A percentile compares a stretch with the other conserved stretches of the same genome.
These are phyloP conservation scores for Lydus trimaculatus DNA, from an alignment of 2,888 invertebrate species.

Conservation along the genomic window DNA sequence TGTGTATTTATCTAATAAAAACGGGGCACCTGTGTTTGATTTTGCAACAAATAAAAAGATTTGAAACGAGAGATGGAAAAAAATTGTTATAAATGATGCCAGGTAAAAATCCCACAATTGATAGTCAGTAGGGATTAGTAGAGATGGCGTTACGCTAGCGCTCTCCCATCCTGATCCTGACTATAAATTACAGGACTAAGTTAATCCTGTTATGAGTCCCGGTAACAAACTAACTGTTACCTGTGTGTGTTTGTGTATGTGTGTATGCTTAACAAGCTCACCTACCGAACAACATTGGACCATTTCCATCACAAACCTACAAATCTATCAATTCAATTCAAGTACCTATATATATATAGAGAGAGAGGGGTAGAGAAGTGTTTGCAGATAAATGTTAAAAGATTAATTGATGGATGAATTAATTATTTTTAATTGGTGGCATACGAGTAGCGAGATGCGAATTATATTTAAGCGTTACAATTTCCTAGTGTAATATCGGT, in stretches of 20 bases:
- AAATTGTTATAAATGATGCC: constrained; percentile 52
- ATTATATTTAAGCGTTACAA: constrained; percentile 31
- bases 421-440: constrained; percentile 11
- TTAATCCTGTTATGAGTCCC: constrained; percentile 57
- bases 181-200: constrained; percentile 59
- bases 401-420: constrained; percentile 13
- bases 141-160: constrained; percentile 48
- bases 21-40: constrained; percentile 54
- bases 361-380: no score
- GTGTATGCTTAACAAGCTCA: constrained; percentile 44
- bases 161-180: constrained; percentile 44
- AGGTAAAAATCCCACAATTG: constrained; percentile 62
- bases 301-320: background rate
- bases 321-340: no score
- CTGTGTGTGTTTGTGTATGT: constrained; percentile 34
- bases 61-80: constrained; percentile 36
- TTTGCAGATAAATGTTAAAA: no score
- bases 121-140: constrained; percentile 59
- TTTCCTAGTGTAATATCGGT: constrained; percentile 33
- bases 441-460: background rate
- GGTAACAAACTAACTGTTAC: constrained; percentile 52
- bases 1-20: constrained; percentile 38
- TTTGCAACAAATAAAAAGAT: constrained; percentile 54
- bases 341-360: no score
- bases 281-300: constrained; percentile 20